Evolutionary conservation across 2,888 invertebrate genomes (phyloP).

Genomic region (Pediacus dermestoides): DNA sequence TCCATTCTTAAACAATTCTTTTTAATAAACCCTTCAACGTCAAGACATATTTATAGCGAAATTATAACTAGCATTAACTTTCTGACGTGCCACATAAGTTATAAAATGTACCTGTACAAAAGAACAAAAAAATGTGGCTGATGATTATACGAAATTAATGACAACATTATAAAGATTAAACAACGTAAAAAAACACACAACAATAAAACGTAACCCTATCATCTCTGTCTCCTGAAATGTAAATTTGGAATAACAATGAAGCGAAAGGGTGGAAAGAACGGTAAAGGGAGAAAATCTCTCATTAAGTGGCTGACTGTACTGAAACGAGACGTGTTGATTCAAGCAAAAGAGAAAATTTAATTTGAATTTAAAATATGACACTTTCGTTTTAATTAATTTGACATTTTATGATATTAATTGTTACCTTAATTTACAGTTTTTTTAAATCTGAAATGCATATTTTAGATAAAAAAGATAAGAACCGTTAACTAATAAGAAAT

Average conservation of each 20-base stretch:
- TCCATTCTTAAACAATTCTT: too few relatives aligned
- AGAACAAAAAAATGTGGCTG: too few relatives aligned
- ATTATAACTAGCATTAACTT: too few relatives aligned
- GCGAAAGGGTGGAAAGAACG: conserved; percentile 20
- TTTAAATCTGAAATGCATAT: too few relatives aligned
- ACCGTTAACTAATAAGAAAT: too few relatives aligned
- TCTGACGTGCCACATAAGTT: too few relatives aligned
- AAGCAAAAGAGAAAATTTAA: conserved; percentile 25
- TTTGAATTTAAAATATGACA: conserved; percentile 26
- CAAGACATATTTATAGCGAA: too few relatives aligned
- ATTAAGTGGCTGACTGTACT: conserved; percentile 19
- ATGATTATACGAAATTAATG: too few relatives aligned
- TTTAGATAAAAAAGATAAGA: too few relatives aligned
- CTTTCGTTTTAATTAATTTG: conserved; percentile 14
- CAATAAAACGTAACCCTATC: conserved; percentile 15
- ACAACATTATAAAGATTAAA: too few relatives aligned
- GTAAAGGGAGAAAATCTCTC: conserved; percentile 25
- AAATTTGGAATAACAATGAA: conserved; percentile 23
- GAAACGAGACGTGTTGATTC: conserved; percentile 23
- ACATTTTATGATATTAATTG: conserved; percentile 5
- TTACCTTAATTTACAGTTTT: neutral
- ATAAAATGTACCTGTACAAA: too few relatives aligned
- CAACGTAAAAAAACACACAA: neutral
- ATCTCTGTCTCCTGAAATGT: conserved; percentile 17
- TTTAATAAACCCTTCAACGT: too few relatives aligned